These are phyloP conservation scores for Brachionus plicatilis DNA, from an alignment of 1,140 invertebrate genomes.

Conservation along the genomic window DNA sequence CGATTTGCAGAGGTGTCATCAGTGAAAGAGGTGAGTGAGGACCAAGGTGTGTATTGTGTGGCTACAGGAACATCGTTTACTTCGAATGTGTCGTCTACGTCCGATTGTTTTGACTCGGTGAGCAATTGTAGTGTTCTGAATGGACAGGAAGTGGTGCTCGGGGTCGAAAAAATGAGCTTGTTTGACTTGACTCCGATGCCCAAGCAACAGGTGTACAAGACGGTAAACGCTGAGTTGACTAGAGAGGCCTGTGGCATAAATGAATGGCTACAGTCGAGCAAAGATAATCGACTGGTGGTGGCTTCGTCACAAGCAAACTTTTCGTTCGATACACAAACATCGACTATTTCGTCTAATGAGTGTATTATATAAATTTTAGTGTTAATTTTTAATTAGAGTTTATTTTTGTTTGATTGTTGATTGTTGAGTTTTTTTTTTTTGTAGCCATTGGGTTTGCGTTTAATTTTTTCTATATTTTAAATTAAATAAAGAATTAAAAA, in stretches of 20 bases:
- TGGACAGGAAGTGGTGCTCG: background rate
- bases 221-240: background rate
- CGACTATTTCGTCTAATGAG: background rate
- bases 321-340: background rate
- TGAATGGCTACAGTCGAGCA: background rate
- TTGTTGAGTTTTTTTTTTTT: no score
- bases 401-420: background rate
- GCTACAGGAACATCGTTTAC: conserved; percentile 28
- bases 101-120: background rate
- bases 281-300: background rate
- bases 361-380: background rate
- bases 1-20: background rate
- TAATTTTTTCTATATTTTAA: background rate
- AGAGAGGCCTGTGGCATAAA: background rate
- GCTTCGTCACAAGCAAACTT: background rate
- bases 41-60: conserved; percentile 31
- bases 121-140: background rate
- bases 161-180: background rate
- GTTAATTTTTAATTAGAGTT: background rate
- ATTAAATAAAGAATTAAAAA: no score
- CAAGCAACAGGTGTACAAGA: background rate
- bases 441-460: background rate
- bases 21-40: conserved; percentile 5
- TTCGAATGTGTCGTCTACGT: background rate
- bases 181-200: conserved; percentile 8